These are phyloP conservation scores for Rhagoletis pomonella DNA, from an alignment of 1,140 invertebrate genomes.

Conservation along the genomic window DNA sequence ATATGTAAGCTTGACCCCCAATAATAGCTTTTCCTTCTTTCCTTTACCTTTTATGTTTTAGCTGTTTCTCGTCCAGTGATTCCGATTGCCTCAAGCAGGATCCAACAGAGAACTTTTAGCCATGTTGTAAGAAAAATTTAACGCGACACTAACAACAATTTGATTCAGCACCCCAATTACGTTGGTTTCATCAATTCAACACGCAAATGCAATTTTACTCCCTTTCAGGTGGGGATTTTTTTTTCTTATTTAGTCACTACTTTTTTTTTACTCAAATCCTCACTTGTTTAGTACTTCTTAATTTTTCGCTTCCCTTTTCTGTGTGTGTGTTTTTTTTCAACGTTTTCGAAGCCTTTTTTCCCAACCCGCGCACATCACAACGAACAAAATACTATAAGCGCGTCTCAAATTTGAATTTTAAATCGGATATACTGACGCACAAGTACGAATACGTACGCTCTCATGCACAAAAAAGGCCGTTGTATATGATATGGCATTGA, in stretches of 20 bases:
- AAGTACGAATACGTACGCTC: background rate
- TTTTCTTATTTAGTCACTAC: background rate
- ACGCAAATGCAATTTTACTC: conserved; percentile 18
- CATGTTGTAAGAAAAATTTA: background rate
- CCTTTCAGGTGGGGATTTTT: background rate
- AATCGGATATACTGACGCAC: background rate
- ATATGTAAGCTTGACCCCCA: background rate
- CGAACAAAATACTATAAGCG: background rate
- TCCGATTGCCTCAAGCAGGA: background rate
- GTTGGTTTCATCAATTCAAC: background rate
- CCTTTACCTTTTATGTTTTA: conserved; percentile 31
- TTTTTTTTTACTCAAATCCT: background rate
- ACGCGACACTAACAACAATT: background rate
- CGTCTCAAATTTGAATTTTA: background rate
- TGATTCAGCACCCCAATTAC: background rate
- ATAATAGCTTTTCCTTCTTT: background rate
- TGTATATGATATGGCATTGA: background rate
- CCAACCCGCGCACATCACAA: background rate
- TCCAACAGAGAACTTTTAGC: background rate
- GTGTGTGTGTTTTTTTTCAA: background rate
- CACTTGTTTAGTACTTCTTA: conserved; percentile 6
- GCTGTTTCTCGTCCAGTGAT: background rate
- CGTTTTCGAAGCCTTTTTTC: background rate
- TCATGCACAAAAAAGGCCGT: conserved; percentile 1
- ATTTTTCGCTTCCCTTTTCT: background rate